Percentiles rank a stretch among this genome's conserved stretches.
phyloP scores from a whole-genome alignment of 30 jellyfish, hydroid and myxozoan genomes.

The Turritopsis dohrnii region DNA sequence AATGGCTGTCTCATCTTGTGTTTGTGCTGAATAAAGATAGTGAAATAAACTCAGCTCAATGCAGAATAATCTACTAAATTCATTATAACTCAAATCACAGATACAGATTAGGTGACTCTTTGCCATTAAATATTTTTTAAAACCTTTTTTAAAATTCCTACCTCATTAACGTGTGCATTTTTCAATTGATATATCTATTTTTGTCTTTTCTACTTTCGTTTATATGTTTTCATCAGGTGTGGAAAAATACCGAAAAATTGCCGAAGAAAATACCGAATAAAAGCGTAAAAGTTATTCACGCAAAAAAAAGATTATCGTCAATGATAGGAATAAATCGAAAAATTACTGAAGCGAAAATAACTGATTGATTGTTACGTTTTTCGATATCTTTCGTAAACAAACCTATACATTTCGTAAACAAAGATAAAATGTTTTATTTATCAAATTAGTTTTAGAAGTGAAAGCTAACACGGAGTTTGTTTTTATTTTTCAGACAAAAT shows the following conservation, averaged over 20 bases:
- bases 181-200: too few species aligned
- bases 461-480: too few species aligned
- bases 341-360: neutral
- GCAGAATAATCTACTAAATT: too few species aligned
- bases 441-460: too few species aligned
- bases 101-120: neutral
- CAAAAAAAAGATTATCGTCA: neutral
- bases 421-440: too few species aligned
- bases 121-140: too few species aligned
- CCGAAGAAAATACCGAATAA: neutral
- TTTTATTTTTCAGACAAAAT: too few species aligned
- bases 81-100: too few species aligned
- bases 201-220: neutral
- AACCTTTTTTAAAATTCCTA: neutral
- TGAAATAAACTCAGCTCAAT: too few species aligned
- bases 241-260: neutral
- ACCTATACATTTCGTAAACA: neutral
- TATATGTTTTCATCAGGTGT: neutral
- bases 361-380: neutral
- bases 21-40: too few species aligned
- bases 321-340: neutral
- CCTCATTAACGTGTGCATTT: neutral
- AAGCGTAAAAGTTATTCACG: neutral
- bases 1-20: neutral
- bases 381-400: neutral